phyloP scores from a whole-genome alignment of 2,888 invertebrate genomes.

The Protophormia terraenovae region DNA sequence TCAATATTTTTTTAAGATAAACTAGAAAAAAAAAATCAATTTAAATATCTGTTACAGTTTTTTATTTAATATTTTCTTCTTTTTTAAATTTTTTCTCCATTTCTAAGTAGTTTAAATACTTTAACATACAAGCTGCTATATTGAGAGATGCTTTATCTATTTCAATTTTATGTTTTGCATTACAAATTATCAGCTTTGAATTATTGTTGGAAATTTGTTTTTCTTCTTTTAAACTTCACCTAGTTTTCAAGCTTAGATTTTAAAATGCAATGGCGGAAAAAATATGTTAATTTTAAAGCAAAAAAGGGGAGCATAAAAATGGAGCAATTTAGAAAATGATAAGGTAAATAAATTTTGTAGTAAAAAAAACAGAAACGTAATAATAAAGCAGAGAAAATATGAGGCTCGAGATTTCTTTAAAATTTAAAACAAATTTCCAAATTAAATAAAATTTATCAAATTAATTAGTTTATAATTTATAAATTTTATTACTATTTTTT shows the following conservation, averaged over 20 bases:
- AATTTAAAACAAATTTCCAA: too few relatives aligned
- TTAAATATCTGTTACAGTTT: conserved; percentile 35
- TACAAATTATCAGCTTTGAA: conserved; percentile 18
- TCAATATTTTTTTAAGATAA: not conserved
- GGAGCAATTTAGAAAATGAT: not conserved
- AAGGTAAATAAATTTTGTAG: not conserved
- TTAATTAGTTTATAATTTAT: too few relatives aligned
- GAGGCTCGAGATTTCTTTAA: too few relatives aligned
- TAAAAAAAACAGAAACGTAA: not conserved
- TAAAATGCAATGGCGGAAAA: conserved; percentile 5
- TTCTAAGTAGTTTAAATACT: conserved; percentile 39
- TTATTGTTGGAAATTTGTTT: not conserved
- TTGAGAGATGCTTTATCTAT: conserved; percentile 40
- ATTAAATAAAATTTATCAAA: too few relatives aligned
- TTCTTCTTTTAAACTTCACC: conserved; percentile 55
- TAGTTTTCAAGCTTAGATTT: conserved; percentile 7
- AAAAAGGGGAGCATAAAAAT: not conserved
- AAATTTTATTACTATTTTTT: too few relatives aligned
- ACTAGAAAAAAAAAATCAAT: conserved; percentile 17
- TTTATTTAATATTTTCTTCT: too few relatives aligned
- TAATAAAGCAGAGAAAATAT: too few relatives aligned
- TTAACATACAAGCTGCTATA: conserved; percentile 26
- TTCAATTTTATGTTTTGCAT: conserved; percentile 27
- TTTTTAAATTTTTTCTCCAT: not conserved
- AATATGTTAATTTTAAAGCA: not conserved